Evolutionary conservation across 2,888 invertebrate genomes (phyloP).

Genomic region (Ramazzottius varieornatus): DNA sequence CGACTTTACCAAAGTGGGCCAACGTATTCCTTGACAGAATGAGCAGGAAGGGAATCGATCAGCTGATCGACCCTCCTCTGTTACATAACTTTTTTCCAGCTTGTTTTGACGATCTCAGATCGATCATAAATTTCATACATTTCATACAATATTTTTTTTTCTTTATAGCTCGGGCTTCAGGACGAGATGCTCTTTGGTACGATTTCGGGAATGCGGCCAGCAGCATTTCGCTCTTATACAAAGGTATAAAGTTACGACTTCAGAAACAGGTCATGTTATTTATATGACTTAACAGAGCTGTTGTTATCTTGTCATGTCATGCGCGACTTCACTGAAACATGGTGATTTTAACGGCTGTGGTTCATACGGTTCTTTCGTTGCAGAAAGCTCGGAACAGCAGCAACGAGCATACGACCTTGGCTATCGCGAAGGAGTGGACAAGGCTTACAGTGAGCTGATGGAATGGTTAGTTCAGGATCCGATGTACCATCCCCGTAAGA

Average conservation of each 20-base stretch:
- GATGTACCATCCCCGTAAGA: neutral
- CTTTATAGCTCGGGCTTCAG: neutral
- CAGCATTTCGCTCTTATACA: neutral
- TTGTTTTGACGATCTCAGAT: no score
- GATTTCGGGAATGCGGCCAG: neutral
- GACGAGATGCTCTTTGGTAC: neutral
- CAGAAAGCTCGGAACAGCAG: neutral
- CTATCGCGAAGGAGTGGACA: neutral
- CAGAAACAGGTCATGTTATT: no score
- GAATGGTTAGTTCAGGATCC: neutral
- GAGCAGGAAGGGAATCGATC: no score
- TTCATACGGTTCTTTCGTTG: neutral
- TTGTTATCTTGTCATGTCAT: neutral
- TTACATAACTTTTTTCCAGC: no score
- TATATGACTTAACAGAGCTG: neutral
- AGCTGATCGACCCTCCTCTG: no score
- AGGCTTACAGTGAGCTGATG: neutral
- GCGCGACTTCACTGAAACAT: no score
- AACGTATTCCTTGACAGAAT: neutral
- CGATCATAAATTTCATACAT: no score
- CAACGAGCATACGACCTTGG: neutral
- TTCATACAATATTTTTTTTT: neutral
- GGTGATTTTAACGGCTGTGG: no score
- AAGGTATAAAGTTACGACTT: no score
- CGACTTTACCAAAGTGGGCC: neutral